phyloP scores from a whole-genome alignment of 2,113 vertebrate genomes.

The Paradoxurus hermaphroditus region DNA sequence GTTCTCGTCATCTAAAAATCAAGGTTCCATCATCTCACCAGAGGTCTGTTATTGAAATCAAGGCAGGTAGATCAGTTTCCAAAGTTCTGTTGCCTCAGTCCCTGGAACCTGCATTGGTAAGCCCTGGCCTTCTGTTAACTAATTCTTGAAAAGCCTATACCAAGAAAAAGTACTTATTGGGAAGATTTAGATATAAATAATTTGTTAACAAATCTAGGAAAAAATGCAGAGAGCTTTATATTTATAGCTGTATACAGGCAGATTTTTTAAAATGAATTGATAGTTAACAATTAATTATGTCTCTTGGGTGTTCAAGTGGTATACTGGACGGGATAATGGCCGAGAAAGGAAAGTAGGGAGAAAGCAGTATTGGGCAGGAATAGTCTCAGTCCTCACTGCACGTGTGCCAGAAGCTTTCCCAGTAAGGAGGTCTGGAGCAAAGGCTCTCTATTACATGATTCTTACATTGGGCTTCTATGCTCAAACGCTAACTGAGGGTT shows the following conservation, averaged over 20 bases:
- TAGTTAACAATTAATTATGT: neutral
- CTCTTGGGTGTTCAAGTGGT: neutral
- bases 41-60: neutral
- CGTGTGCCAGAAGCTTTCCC: neutral
- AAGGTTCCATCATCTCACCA: neutral
- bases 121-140: conserved; percentile 44
- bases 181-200: neutral
- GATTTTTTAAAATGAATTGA: neutral
- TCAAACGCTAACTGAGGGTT: neutral
- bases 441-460: neutral
- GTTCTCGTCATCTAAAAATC: neutral
- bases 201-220: conserved; percentile 14
- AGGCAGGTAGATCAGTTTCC: neutral
- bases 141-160: conserved; percentile 28
- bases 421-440: neutral
- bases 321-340: neutral
- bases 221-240: neutral
- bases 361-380: neutral
- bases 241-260: neutral
- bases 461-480: neutral
- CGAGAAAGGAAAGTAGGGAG: neutral
- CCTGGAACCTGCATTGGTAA: conserved; percentile 43
- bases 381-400: neutral
- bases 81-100: neutral
- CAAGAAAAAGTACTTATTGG: neutral